These are phyloP conservation scores for Crambe crambe DNA, from an alignment of 37 sponge, comb jelly and placozoan species.

Conservation along the genomic window DNA sequence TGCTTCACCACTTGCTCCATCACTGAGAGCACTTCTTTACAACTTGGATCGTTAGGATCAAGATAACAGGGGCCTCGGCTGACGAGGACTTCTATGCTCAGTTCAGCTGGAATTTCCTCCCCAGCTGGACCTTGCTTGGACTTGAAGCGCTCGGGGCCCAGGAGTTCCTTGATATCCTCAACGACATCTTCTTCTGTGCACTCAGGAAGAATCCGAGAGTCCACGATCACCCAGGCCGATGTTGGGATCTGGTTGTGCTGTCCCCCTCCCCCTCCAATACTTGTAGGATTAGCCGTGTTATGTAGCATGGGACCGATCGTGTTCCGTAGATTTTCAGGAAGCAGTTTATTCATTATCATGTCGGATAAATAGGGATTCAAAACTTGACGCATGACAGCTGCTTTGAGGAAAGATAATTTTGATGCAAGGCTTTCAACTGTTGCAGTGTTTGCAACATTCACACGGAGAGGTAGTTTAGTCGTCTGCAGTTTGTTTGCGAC, in stretches of 20 bases:
- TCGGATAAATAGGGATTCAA: constrained; percentile 50
- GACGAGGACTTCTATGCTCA: constrained; percentile 43
- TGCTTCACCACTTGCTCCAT: constrained; percentile 25
- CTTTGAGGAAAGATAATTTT: constrained; percentile 45
- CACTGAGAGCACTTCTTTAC: constrained; percentile 32
- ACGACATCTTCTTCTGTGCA: constrained; percentile 56
- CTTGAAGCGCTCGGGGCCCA: constrained; percentile 44
- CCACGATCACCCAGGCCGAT: constrained; percentile 53
- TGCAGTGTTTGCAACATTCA: constrained; percentile 30
- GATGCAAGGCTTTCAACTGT: constrained; percentile 52
- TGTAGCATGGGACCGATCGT: constrained; percentile 57
- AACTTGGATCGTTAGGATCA: constrained; percentile 31
- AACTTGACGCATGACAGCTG: constrained; percentile 37
- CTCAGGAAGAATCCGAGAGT: constrained; percentile 76
- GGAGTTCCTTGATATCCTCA: constrained; percentile 55
- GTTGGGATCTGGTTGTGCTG: constrained; percentile 81
- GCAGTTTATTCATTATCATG: constrained; percentile 27
- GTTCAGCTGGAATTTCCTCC: constrained; percentile 31
- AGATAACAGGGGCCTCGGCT: constrained; percentile 31
- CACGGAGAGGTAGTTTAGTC: constrained; percentile 51
- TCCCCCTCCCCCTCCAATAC: constrained; percentile 59
- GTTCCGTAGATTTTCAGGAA: constrained; percentile 44
- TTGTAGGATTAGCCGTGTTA: constrained; percentile 77
- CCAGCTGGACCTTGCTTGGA: constrained; percentile 13
- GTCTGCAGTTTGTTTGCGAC: constrained; percentile 48